These are phyloP conservation scores for Agrochola lota DNA, from an alignment of 2,888 invertebrate genomes.

Conservation along the genomic window DNA sequence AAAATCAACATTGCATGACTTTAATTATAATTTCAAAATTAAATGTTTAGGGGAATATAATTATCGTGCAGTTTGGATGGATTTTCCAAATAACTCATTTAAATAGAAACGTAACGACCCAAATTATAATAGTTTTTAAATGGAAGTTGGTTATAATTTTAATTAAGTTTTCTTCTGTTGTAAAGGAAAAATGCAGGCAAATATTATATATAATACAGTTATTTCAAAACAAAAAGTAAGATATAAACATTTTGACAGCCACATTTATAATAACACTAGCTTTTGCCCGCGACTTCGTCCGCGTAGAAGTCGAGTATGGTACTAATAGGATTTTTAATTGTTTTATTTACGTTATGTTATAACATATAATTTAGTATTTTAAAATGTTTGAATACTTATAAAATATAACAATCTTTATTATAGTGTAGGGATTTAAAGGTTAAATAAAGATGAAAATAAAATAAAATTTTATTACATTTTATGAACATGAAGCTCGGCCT, in stretches of 20 bases:
- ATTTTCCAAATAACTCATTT: constrained; percentile 45
- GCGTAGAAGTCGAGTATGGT: no score
- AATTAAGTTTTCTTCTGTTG: not conserved
- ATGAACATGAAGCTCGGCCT: no score
- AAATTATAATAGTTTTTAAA: constrained; percentile 32
- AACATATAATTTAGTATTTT: no score
- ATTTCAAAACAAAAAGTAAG: not conserved
- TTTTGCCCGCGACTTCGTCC: no score
- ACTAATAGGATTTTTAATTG: no score
- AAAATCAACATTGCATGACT: constrained; percentile 32
- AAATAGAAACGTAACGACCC: constrained; percentile 30
- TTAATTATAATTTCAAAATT: constrained; percentile 37
- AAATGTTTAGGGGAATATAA: constrained; percentile 34
- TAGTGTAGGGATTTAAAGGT: no score
- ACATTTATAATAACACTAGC: no score
- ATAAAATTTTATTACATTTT: no score
- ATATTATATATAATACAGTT: not conserved
- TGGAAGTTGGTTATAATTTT: constrained; percentile 10
- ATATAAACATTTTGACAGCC: not conserved
- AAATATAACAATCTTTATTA: no score
- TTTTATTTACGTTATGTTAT: no score
- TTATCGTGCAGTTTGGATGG: constrained; percentile 18
- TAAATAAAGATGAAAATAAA: no score
- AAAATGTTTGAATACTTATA: no score
- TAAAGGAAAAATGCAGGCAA: not conserved